phyloP scores from a whole-genome alignment of 1,140 invertebrate genomes.

The Archivesica marissinica region DNA sequence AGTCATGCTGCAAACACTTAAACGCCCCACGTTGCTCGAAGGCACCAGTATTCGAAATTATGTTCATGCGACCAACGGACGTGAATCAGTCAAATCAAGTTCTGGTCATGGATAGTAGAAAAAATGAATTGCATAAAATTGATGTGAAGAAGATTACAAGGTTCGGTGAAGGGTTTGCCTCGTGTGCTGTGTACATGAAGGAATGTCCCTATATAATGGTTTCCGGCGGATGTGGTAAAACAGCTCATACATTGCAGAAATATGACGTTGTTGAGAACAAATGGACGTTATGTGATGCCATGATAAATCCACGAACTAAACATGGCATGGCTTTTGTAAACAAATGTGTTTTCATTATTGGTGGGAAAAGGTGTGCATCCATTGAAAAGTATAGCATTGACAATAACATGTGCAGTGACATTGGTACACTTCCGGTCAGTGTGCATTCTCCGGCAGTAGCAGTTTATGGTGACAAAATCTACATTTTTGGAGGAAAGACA shows the following conservation, averaged over 20 bases:
- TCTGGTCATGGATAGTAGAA: conserved; percentile 19
- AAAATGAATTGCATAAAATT: conserved; percentile 15
- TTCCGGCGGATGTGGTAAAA: conserved; percentile 43
- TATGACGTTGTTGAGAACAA: conserved; percentile 57
- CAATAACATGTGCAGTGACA: conserved; percentile 3
- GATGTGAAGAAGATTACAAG: conserved; percentile 40
- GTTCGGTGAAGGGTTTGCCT: conserved; percentile 41
- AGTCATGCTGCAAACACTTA: background rate
- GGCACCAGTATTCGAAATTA: background rate
- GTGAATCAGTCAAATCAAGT: background rate
- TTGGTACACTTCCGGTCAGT: background rate
- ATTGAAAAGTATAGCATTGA: conserved; percentile 46
- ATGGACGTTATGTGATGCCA: background rate
- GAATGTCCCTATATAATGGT: conserved; percentile 46
- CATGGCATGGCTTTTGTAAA: conserved; percentile 36
- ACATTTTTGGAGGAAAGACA: conserved; percentile 53
- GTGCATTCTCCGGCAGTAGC: background rate
- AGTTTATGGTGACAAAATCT: conserved; percentile 11
- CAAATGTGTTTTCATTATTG: conserved; percentile 29
- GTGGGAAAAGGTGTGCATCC: conserved; percentile 2
- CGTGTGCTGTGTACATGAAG: conserved; percentile 7
- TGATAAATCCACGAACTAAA: conserved; percentile 10
- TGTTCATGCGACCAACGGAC: background rate
- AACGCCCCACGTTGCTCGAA: background rate
- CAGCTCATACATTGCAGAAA: background rate